Percentiles rank a stretch among this genome's conserved stretches.
Evolutionary conservation across 2,888 invertebrate species (phyloP).

Genomic region (Tiliacea aurago): DNA sequence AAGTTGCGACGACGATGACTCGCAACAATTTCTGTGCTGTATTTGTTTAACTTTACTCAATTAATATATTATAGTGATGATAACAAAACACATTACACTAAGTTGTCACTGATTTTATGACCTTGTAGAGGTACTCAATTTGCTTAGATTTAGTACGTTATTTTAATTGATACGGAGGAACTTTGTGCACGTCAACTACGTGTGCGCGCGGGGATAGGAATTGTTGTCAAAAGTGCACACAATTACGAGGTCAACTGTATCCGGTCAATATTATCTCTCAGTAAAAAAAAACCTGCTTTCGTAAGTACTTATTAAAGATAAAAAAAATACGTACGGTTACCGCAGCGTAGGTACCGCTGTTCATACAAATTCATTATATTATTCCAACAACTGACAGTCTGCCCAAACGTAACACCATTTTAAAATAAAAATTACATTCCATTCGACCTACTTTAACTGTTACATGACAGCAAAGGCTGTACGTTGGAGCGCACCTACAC

Average conservation of each 20-base stretch:
- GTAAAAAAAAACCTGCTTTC: neutral
- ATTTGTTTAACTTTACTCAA: too few species aligned
- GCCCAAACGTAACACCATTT: slow-evolving; percentile 4
- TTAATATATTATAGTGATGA: too few species aligned
- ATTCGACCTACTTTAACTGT: slow-evolving; percentile 32
- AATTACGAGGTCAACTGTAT: neutral
- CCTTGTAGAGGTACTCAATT: too few species aligned
- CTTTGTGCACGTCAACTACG: too few species aligned
- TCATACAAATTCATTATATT: neutral
- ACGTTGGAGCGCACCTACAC: neutral
- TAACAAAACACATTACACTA: too few species aligned
- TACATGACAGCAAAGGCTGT: slow-evolving; percentile 15
- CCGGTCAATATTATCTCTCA: neutral
- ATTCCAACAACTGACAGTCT: slow-evolving; percentile 1
- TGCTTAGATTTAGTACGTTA: too few species aligned
- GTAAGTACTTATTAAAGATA: neutral
- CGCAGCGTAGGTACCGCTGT: neutral
- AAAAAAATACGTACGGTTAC: neutral
- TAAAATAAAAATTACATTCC: slow-evolving; percentile 5
- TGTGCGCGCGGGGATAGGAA: too few species aligned
- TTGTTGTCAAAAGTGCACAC: neutral
- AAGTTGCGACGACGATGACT: too few species aligned
- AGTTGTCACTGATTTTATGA: too few species aligned
- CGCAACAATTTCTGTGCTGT: too few species aligned
- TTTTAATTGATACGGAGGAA: too few species aligned